Base-by-base conservation (phyloP, 2,797 vertebrate species). In the Poecilia picta region DNA sequence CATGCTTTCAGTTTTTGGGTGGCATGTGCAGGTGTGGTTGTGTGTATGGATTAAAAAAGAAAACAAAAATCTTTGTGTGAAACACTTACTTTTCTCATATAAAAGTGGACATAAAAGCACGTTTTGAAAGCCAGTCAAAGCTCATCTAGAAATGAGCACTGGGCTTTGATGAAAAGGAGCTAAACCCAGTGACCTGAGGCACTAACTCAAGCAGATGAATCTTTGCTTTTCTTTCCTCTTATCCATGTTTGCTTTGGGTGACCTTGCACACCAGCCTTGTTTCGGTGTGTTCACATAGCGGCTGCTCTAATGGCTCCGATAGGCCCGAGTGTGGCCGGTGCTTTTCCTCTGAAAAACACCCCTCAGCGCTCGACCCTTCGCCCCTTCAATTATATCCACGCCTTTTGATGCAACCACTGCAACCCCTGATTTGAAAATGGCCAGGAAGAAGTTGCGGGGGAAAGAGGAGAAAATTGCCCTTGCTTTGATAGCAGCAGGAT, bases 171-270 rank as follows among this genome's bases (percentile, higher is more conserved):
- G 92, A 90, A 88, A 85, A 64, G 83, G 87, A 93, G 85, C 75
- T 72, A 89, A 94, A 95, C 93, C 90, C 94, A 83, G 84, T 93
- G 91, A 92, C 94, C 94, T 86, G 93, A 93, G 94, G 92, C 87
- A 91, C 92, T 81, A 94, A 92, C 90, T 94, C 91, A 87, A 90
- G 93, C 94, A 94, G 92, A 95, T 88, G 89, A 95, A 93, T 94
- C 94, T 93, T 83, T 95, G 94, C 94, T 95, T 95, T 95, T 91
- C 95, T 96, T 96, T 95, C 89, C 66, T 36, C 96, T 96, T 95
- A 94, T 95, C 96, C 94, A 91, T 96, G 93, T 96, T 96, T 97
- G 97, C 97, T 98, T 97, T 96, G 95, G 91, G 93, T 97, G 98
- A 98, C 97, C 98, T 97, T 94, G 95, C 86, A 91, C 88, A 74